Evolutionary conservation across 2,888 invertebrate species (phyloP).

Genomic region (Spicauda simplicius): DNA sequence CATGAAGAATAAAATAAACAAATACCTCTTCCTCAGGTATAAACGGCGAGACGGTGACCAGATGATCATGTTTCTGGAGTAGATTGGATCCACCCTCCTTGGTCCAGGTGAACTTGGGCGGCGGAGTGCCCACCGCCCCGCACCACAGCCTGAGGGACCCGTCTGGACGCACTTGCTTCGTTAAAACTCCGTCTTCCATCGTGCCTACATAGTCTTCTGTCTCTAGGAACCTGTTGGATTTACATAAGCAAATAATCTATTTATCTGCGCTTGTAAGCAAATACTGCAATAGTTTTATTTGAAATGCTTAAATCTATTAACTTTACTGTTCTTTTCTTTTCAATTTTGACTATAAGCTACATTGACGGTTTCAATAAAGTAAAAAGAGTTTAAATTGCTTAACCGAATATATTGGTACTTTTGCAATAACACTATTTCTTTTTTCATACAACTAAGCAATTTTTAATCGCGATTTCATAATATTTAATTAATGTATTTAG

Average conservation of each 20-base stretch:
- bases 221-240: constrained; percentile 65
- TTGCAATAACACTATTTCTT: too few species aligned
- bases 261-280: too few species aligned
- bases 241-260: not conserved
- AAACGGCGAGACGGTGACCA: constrained; percentile 71
- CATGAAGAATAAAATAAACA: not conserved
- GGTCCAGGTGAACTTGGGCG: constrained; percentile 86
- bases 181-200: constrained; percentile 63
- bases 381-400: too few species aligned
- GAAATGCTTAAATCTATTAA: too few species aligned
- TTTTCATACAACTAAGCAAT: too few species aligned
- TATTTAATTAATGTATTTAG: too few species aligned
- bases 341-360: too few species aligned
- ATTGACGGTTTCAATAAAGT: too few species aligned
- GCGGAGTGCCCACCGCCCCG: constrained; percentile 86
- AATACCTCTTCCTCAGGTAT: constrained; percentile 67
- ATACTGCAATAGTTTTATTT: too few species aligned
- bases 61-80: constrained; percentile 60
- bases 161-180: constrained; percentile 61
- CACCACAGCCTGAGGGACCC: constrained; percentile 86
- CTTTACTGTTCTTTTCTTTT: too few species aligned
- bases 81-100: constrained; percentile 79
- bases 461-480: too few species aligned
- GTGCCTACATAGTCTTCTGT: constrained; percentile 71
- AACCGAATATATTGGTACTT: too few species aligned